Conservation (phyloP, 2,888 invertebrate genomes). For the Drosophila borealis region DNA sequence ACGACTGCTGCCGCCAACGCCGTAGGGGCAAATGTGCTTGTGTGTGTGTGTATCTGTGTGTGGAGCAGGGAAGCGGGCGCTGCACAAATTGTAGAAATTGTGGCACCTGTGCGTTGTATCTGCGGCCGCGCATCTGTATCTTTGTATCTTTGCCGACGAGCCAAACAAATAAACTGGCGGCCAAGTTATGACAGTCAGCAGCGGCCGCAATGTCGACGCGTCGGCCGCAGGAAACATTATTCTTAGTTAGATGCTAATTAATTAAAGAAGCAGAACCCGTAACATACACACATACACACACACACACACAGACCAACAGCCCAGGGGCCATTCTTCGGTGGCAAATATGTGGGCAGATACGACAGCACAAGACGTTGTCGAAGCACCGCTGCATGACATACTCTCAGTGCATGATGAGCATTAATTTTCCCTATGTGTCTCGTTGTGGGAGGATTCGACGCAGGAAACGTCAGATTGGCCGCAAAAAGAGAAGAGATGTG, state of each 20-base stretch:
- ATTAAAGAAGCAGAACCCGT: conserved; percentile 51
- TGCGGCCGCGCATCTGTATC: conserved; percentile 23
- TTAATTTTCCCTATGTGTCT: conserved; percentile 35
- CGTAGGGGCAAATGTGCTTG: conserved; percentile 21
- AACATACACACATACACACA: neutral
- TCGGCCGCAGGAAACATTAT: conserved; percentile 74
- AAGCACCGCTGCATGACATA: conserved; percentile 46
- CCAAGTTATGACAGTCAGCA: conserved; percentile 71
- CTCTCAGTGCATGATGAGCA: conserved; percentile 42
- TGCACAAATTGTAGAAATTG: conserved; percentile 49
- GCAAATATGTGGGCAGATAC: conserved; percentile 45
- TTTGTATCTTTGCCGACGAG: conserved; percentile 47
- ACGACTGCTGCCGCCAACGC: conserved; percentile 37
- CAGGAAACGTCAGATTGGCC: conserved; percentile 16
- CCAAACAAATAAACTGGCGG: conserved; percentile 65
- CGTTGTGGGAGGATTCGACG: conserved; percentile 32
- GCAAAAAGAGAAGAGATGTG: conserved; percentile 15
- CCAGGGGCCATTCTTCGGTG: conserved; percentile 33
- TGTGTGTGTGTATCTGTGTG: conserved; percentile 5
- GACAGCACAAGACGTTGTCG: conserved; percentile 3
- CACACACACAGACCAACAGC: conserved; percentile 1
- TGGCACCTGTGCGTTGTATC: conserved; percentile 66
- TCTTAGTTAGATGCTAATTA: conserved; percentile 80
- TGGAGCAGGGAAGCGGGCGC: conserved; percentile 6
- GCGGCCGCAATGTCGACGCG: conserved; percentile 38